These are phyloP conservation scores for Tachypleus tridentatus DNA, from an alignment of 1,140 invertebrate species.

Conservation along the genomic window DNA sequence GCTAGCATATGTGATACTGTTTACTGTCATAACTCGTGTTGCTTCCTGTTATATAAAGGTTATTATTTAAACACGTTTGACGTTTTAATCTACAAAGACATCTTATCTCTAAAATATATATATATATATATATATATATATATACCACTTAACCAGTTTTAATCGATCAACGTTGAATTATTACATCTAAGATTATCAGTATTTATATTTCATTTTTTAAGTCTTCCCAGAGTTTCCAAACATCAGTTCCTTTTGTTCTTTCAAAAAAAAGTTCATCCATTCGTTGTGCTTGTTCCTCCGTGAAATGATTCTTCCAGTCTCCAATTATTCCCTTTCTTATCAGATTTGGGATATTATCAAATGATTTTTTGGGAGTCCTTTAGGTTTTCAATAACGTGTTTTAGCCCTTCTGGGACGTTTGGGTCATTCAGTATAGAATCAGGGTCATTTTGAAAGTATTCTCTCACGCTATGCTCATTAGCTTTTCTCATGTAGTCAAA, in stretches of 20 bases:
- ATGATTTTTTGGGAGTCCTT: constrained; percentile 11
- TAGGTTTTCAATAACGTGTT: background rate
- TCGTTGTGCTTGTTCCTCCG: constrained; percentile 29
- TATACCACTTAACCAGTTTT: no score
- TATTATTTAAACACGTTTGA: no score
- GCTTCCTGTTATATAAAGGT: no score
- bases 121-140: no score
- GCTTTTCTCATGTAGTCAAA: constrained; percentile 18
- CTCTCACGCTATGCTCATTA: background rate
- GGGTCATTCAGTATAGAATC: no score
- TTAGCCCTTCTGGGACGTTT: background rate
- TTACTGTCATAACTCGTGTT: no score
- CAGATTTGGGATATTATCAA: constrained; percentile 28
- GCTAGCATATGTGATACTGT: no score
- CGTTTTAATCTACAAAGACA: no score
- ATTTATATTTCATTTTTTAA: no score
- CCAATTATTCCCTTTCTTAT: constrained; percentile 35
- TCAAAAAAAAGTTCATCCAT: constrained; percentile 28
- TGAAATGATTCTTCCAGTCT: constrained; percentile 39
- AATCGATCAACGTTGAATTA: no score
- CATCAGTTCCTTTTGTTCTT: background rate
- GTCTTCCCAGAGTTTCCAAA: background rate
- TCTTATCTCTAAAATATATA: no score
- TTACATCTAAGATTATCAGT: no score
- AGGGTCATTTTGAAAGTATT: background rate